Evolutionary conservation across 1,140 invertebrate genomes (phyloP).

Genomic region (Drosophila orosa): DNA sequence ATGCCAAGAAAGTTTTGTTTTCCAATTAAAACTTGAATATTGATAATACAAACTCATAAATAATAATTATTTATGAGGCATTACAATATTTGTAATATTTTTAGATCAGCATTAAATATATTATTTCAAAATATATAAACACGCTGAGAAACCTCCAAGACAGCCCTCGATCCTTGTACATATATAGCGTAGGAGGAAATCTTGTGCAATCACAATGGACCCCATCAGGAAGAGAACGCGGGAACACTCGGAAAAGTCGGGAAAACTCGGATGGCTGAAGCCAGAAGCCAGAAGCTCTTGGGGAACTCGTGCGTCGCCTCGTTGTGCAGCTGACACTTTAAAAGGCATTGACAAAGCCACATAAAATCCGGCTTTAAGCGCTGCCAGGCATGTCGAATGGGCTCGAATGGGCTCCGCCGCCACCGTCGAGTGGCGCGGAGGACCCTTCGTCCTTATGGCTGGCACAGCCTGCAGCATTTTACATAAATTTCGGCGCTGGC

Average conservation of each 20-base stretch:
- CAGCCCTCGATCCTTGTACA: conserved; percentile 24
- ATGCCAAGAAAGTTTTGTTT: background rate
- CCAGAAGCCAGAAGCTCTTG: conserved; percentile 11
- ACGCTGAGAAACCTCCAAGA: background rate
- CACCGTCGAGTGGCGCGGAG: conserved; percentile 18
- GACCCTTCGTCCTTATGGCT: conserved; percentile 32
- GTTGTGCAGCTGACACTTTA: conserved; percentile 73
- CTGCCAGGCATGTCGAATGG: conserved; percentile 63
- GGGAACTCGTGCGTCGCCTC: conserved; percentile 44
- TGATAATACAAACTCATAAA: background rate
- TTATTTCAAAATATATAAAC: background rate
- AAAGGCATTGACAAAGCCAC: conserved; percentile 66
- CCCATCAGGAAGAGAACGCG: background rate
- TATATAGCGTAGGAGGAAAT: conserved; percentile 1
- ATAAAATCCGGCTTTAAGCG: conserved; percentile 68
- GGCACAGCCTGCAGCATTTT: conserved; percentile 69
- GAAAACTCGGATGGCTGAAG: conserved; percentile 1
- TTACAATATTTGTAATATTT: too few relatives aligned
- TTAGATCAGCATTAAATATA: background rate
- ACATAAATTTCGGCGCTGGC: conserved; percentile 65
- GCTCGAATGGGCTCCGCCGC: conserved; percentile 10
- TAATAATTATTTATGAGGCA: background rate
- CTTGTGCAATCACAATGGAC: conserved; percentile 34
- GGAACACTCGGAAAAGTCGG: conserved; percentile 1
- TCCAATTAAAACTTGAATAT: background rate